Evolutionary conservation across 1,140 invertebrate genomes (phyloP).

Genomic region (Fopius arisanus): DNA sequence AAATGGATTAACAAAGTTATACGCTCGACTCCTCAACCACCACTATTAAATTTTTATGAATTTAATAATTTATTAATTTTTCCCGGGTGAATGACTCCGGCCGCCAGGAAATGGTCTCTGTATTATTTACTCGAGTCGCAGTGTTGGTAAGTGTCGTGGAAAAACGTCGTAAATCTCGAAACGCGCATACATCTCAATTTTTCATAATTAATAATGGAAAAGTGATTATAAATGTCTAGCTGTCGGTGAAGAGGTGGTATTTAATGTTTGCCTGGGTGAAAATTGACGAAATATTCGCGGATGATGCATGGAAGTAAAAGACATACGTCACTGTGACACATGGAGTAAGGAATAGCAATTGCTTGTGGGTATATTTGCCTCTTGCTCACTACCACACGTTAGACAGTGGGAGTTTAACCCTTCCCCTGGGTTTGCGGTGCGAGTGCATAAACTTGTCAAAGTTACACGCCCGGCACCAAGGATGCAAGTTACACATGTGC

Average conservation of each 20-base stretch:
- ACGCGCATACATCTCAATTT: too few species aligned
- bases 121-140: too few species aligned
- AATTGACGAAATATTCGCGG: neutral
- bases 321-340: neutral
- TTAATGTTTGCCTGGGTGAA: neutral
- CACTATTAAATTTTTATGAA: too few species aligned
- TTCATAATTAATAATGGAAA: neutral
- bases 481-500: conserved; percentile 31
- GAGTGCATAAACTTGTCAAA: conserved; percentile 39
- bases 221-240: neutral
- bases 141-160: too few species aligned
- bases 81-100: too few species aligned
- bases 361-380: neutral
- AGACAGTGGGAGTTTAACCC: neutral
- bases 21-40: too few species aligned
- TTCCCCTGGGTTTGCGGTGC: conserved; percentile 21
- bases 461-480: conserved; percentile 32
- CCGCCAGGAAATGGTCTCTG: too few species aligned
- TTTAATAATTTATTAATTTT: too few species aligned
- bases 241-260: neutral
- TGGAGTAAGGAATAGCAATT: neutral
- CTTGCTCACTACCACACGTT: neutral
- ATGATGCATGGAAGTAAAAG: neutral
- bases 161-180: too few species aligned
- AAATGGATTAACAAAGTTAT: too few species aligned